A percentile compares a stretch with the other conserved stretches of the same genome.
Evolutionary conservation across 2,888 invertebrate species (phyloP).

Genomic region (Cryptus armator): DNA sequence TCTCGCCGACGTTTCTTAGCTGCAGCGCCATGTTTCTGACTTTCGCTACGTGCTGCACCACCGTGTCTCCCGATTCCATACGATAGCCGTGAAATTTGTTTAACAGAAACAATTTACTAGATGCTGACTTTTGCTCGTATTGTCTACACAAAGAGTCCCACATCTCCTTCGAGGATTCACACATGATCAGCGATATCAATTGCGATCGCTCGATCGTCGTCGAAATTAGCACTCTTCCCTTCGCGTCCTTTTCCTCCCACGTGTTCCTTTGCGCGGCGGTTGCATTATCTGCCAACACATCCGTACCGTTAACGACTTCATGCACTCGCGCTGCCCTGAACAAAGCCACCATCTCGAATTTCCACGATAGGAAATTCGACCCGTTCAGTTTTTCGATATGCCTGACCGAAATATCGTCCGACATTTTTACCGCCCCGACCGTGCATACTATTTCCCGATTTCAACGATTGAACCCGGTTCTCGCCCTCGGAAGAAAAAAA

Average conservation of each 20-base stretch:
- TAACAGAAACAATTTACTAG: constrained; percentile 62
- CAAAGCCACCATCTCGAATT: constrained; percentile 12
- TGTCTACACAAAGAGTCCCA: constrained; percentile 69
- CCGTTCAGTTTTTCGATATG: constrained; percentile 27
- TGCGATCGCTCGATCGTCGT: constrained; percentile 56
- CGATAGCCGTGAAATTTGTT: constrained; percentile 48
- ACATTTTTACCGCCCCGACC: not conserved
- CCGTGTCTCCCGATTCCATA: constrained; percentile 43
- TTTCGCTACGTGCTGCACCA: constrained; percentile 59
- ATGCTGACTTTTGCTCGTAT: constrained; percentile 71
- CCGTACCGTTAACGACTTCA: constrained; percentile 42
- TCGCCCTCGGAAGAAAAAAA: no score
- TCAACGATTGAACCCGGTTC: no score
- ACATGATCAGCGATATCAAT: constrained; percentile 67
- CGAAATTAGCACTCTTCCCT: constrained; percentile 64
- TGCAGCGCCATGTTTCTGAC: constrained; percentile 58
- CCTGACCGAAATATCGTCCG: constrained; percentile 15
- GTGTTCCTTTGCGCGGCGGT: constrained; percentile 32
- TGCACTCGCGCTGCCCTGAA: constrained; percentile 22
- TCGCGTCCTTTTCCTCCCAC: constrained; percentile 67
- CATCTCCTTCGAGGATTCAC: constrained; percentile 72
- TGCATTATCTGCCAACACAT: constrained; percentile 4
- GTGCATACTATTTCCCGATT: no score
- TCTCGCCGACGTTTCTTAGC: constrained; percentile 37
- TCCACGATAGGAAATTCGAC: constrained; percentile 61